Conservation (phyloP, 2,888 invertebrate genomes). For the Ornithoptera alexandrae region DNA sequence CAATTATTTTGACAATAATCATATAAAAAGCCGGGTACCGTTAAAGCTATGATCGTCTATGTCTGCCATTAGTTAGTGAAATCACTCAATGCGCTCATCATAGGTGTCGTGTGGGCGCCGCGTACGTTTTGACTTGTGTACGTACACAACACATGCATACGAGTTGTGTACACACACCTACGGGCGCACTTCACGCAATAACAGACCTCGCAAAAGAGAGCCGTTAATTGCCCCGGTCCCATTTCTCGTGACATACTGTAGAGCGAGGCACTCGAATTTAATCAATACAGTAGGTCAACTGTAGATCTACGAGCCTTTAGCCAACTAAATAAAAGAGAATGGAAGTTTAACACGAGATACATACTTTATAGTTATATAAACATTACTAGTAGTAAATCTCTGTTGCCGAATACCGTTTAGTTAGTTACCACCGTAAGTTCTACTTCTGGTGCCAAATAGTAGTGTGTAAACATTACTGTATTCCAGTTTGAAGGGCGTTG, state of each 20-base stretch:
- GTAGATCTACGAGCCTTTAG: neutral
- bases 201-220: constrained; percentile 38
- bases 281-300: neutral
- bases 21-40: constrained; percentile 13
- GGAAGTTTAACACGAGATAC: too few species aligned
- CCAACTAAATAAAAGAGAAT: neutral
- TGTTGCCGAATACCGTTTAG: too few species aligned
- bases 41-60: constrained; percentile 8
- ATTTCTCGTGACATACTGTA: constrained; percentile 32
- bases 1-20: constrained; percentile 2
- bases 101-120: constrained; percentile 19
- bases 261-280: constrained; percentile 7
- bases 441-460: too few species aligned
- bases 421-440: too few species aligned
- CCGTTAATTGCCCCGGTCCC: constrained; percentile 55
- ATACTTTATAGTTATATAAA: too few species aligned
- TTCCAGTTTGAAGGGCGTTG: too few species aligned
- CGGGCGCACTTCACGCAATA: constrained; percentile 6
- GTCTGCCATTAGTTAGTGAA: constrained; percentile 7
- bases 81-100: constrained; percentile 15
- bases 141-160: too few species aligned
- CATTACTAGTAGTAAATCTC: too few species aligned
- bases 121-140: constrained; percentile 8
- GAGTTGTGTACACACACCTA: neutral
- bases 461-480: too few species aligned